Conservation (phyloP, 2,113 vertebrate genomes). For the Dipodomys spectabilis region DNA sequence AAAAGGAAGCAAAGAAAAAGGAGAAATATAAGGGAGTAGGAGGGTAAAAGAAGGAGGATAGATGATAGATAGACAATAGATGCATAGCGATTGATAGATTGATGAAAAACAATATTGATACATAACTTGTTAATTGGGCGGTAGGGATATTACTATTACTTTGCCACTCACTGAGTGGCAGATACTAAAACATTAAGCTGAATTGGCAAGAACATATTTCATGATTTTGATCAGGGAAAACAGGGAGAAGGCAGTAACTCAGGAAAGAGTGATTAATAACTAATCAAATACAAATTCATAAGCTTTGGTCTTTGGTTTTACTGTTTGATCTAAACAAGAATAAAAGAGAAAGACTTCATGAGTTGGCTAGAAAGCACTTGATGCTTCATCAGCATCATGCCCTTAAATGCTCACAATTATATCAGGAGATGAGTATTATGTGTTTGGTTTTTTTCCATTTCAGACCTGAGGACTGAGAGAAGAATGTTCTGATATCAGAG, state of each 20-base stretch:
- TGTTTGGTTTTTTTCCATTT: background rate
- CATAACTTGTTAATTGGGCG: background rate
- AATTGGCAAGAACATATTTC: background rate
- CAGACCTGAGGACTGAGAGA: background rate
- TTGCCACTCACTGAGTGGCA: background rate
- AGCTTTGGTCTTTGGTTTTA: background rate
- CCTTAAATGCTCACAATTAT: background rate
- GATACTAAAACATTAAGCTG: background rate
- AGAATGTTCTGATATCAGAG: background rate
- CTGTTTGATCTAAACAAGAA: background rate
- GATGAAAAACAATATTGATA: too few relatives aligned
- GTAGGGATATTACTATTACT: background rate
- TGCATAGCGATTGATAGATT: too few relatives aligned
- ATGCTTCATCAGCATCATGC: background rate
- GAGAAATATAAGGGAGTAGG: too few relatives aligned
- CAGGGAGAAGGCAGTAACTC: background rate
- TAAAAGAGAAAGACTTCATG: background rate
- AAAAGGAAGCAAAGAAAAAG: too few relatives aligned
- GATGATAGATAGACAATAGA: too few relatives aligned
- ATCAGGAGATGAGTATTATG: background rate
- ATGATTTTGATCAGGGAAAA: slow-evolving; percentile 1
- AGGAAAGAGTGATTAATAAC: background rate
- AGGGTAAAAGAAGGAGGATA: too few relatives aligned
- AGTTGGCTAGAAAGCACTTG: background rate
- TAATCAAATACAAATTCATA: background rate